Conservation (phyloP, 1,140 invertebrate species). For the Pachypsylla venusta region DNA sequence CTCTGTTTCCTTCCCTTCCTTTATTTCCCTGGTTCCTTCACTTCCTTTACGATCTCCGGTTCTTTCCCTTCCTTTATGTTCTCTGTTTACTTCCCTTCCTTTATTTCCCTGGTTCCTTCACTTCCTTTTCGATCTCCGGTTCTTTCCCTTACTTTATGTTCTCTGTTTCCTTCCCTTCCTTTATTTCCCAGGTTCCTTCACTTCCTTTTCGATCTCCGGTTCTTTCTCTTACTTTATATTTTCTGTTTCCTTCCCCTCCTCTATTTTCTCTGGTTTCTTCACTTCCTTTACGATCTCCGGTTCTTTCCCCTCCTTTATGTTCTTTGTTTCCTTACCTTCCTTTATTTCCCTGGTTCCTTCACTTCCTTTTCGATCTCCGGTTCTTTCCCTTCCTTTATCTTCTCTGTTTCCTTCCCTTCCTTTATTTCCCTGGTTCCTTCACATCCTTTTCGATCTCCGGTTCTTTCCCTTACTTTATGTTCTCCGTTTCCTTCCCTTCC, state of each 20-base stretch:
- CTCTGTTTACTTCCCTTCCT: not conserved
- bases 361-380: not conserved
- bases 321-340: not conserved
- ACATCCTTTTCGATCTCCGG: not conserved
- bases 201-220: not conserved
- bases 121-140: not conserved
- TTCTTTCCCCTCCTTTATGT: not conserved
- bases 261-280: not conserved
- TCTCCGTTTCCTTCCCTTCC: slow-evolving; percentile 1
- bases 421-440: not conserved
- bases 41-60: too few species aligned
- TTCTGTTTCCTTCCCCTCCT: not conserved
- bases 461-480: not conserved
- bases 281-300: not conserved
- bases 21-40: not conserved
- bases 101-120: not conserved
- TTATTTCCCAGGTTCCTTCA: not conserved
- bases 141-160: not conserved
- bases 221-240: not conserved
- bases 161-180: not conserved
- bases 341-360: not conserved
- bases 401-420: not conserved
- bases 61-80: not conserved
- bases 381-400: not conserved
- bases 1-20: not conserved